Evolutionary conservation across 2,888 invertebrate species (phyloP).

Genomic region (Melieria omissa): DNA sequence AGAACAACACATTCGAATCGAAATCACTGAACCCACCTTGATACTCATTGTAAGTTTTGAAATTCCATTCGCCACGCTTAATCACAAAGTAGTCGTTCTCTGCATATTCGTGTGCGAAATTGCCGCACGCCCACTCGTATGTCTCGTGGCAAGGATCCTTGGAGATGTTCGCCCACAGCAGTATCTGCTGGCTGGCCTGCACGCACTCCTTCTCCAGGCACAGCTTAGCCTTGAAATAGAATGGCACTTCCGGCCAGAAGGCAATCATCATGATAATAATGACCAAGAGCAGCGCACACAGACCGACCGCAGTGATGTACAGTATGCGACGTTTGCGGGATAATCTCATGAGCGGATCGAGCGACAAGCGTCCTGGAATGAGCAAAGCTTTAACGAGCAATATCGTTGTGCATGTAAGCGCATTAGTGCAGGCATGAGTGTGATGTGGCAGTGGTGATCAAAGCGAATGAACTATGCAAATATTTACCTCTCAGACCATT

Average conservation of each 20-base stretch:
- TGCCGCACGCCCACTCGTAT: conserved; percentile 66
- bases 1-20: not conserved
- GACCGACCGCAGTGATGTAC: conserved; percentile 61
- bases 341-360: conserved; percentile 61
- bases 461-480: conserved; percentile 1
- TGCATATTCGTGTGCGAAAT: conserved; percentile 62
- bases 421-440: too few species aligned
- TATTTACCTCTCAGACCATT: conserved; percentile 58
- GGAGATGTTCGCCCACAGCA: conserved; percentile 64
- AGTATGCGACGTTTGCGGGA: conserved; percentile 62
- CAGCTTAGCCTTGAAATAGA: conserved; percentile 62
- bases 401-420: not conserved
- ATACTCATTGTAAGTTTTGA: conserved; percentile 64
- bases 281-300: conserved; percentile 62
- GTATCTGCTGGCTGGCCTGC: conserved; percentile 62
- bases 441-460: not conserved
- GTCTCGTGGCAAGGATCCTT: conserved; percentile 62
- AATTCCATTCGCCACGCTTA: conserved; percentile 66
- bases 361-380: conserved; percentile 61
- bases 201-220: conserved; percentile 65
- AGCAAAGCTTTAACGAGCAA: conserved; percentile 52
- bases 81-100: conserved; percentile 62
- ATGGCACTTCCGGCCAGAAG: conserved; percentile 66
- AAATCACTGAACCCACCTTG: conserved; percentile 54
- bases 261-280: conserved; percentile 61